Evolutionary conservation across 2,888 invertebrate species (phyloP).

Genomic region (Tinea trinotella): DNA sequence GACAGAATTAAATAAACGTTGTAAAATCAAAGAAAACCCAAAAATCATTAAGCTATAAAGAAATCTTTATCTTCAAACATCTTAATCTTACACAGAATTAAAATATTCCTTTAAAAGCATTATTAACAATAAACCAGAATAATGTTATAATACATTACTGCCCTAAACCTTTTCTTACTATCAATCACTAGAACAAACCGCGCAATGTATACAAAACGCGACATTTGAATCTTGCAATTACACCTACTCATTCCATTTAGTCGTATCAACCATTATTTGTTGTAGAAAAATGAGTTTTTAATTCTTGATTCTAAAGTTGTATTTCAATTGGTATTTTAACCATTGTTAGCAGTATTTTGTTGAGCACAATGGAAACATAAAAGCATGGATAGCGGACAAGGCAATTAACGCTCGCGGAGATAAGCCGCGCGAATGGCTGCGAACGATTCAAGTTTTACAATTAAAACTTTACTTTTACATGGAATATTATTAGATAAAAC

Average conservation of each 20-base stretch:
- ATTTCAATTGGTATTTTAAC: not conserved
- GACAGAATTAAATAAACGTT: too few relatives aligned
- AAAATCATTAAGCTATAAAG: too few relatives aligned
- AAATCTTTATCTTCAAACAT: too few relatives aligned
- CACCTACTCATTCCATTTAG: not conserved
- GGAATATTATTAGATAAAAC: not conserved
- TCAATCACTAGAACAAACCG: too few relatives aligned
- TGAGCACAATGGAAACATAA: not conserved
- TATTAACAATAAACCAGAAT: not conserved
- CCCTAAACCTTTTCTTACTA: too few relatives aligned
- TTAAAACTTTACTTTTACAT: slow-evolving; percentile 30
- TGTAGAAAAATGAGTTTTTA: not conserved
- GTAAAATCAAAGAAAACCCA: too few relatives aligned
- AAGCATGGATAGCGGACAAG: slow-evolving; percentile 20
- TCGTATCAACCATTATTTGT: not conserved
- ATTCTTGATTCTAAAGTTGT: not conserved
- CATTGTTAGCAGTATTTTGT: not conserved
- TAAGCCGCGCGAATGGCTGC: slow-evolving; percentile 38
- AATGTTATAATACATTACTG: not conserved
- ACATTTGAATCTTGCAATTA: not conserved
- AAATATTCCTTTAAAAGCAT: not conserved
- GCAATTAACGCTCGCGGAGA: slow-evolving; percentile 37
- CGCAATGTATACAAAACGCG: not conserved
- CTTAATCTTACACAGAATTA: too few relatives aligned
- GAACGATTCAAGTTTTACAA: slow-evolving; percentile 41